Evolutionary conservation across 2,888 invertebrate species (phyloP), one percentile per base, ranked within the genome.

Genomic region (Nemotelus nigrinus): DNA sequence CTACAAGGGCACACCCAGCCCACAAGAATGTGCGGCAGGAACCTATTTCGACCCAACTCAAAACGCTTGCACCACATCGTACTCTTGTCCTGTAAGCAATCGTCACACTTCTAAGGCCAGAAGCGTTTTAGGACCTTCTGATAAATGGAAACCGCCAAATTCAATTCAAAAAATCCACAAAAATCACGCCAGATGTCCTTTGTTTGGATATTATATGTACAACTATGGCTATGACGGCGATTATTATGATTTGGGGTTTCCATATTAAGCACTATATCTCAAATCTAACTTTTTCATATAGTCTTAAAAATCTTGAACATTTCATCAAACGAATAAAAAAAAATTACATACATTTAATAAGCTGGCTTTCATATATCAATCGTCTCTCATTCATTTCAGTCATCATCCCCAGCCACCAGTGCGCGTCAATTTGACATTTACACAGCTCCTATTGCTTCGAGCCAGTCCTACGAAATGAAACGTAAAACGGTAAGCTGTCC

Each of bases 1-100:
- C 70, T 81, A 84, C 67, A 81, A 84, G 76, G 86, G 86, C 4
- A 53, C 58, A 0, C 82, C 86, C 2, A 67, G 67, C 2, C 79
- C 78, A 57, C 82, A 82, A 50, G 81, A 80, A 5, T 86, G 86
- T 78, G 68, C 84, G 3, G 48, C 43, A 1, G 86, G 85, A 2
- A 80, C 86, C 7, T 81, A 82, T 68, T 86, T 81, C 77, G 86
- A 85, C 79, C 57, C 80, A 0, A 63, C 64, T 0, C 82, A 81
- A 47, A 60, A 82, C 3, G 81, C 81, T 25, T 86, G 87, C 78
- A 86, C 82, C n/a, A 80, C 83, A 2, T 83, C 80, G 2, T 82
- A 79, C 43, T 82, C 84, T 4, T 86, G 86, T 74, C 80, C 81
- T 25, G 86, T 86, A 74, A 82, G 82, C 80, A 55, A 7, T 43